Evolutionary conservation across 2,888 invertebrate species (phyloP).

Genomic region (Eristalinus sepulchralis): DNA sequence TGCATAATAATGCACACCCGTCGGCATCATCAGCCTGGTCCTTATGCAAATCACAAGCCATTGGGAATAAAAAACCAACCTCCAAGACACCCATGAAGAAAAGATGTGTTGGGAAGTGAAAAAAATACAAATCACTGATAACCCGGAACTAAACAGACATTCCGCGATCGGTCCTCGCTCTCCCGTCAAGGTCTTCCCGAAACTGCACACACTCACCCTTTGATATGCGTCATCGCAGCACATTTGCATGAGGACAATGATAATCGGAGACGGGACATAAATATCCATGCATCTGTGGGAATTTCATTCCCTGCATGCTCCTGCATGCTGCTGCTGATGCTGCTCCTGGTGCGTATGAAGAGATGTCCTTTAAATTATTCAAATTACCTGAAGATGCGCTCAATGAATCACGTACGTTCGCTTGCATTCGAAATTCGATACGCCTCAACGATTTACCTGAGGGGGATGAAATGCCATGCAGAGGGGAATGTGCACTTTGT

Average conservation of each 20-base stretch:
- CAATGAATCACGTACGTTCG: slow-evolving; percentile 44
- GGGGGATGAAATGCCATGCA: slow-evolving; percentile 23
- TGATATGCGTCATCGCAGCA: slow-evolving; percentile 31
- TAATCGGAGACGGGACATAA: slow-evolving; percentile 47
- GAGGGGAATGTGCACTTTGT: slow-evolving; percentile 39
- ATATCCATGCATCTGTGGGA: slow-evolving; percentile 60
- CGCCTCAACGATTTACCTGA: slow-evolving; percentile 62
- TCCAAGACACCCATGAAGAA: background rate
- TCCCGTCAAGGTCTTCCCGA: background rate
- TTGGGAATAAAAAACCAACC: background rate
- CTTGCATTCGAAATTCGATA: slow-evolving; percentile 54
- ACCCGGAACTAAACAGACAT: slow-evolving; percentile 63
- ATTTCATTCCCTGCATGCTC: slow-evolving; percentile 46
- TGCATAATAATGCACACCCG: slow-evolving; percentile 55
- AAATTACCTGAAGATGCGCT: slow-evolving; percentile 62
- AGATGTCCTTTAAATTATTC: slow-evolving; percentile 61
- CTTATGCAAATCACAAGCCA: slow-evolving; percentile 33
- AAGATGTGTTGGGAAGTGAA: slow-evolving; percentile 13
- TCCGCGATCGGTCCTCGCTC: background rate
- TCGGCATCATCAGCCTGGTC: slow-evolving; percentile 53
- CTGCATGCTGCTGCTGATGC: background rate
- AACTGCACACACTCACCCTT: slow-evolving; percentile 51
- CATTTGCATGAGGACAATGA: slow-evolving; percentile 65
- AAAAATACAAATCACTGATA: slow-evolving; percentile 52
- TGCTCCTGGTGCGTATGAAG: background rate